Evolutionary conservation across 2,113 vertebrate genomes (phyloP).

Genomic region (Phrynosoma platyrhinos): DNA sequence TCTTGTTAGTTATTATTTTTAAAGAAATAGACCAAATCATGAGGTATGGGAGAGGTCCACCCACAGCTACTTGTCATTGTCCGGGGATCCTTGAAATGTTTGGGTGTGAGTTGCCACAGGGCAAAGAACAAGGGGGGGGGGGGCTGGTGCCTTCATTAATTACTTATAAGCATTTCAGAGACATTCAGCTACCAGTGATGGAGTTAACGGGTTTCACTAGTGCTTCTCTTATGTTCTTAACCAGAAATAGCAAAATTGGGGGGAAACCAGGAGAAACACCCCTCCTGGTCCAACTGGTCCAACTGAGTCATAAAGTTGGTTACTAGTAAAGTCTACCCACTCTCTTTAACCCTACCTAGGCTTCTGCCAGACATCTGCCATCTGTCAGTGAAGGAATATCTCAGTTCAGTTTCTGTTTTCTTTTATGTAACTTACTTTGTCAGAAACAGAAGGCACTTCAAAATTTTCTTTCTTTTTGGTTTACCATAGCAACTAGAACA

Average conservation of each 20-base stretch:
- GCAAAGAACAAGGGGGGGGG: background rate
- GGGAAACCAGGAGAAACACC: background rate
- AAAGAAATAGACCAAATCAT: too few species aligned
- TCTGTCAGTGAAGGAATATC: background rate
- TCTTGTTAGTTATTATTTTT: too few species aligned
- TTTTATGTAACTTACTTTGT: background rate
- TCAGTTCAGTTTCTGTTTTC: background rate
- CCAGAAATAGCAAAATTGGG: background rate
- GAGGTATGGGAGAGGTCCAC: too few species aligned
- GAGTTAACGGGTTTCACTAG: background rate
- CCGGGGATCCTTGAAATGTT: background rate
- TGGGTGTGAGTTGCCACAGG: background rate
- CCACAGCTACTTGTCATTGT: too few species aligned
- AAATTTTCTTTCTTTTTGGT: background rate
- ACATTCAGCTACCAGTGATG: background rate
- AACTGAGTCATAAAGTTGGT: background rate
- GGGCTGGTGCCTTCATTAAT: too few species aligned
- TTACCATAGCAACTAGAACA: slow-evolving; percentile 21
- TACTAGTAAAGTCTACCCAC: background rate
- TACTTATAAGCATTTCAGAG: background rate
- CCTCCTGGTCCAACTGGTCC: background rate
- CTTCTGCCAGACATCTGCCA: background rate
- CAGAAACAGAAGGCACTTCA: slow-evolving; percentile 1
- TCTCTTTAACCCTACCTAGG: background rate
- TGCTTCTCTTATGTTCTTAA: background rate